phyloP scores from a whole-genome alignment of 2,113 vertebrate species.

The Gasterosteus nipponicus region DNA sequence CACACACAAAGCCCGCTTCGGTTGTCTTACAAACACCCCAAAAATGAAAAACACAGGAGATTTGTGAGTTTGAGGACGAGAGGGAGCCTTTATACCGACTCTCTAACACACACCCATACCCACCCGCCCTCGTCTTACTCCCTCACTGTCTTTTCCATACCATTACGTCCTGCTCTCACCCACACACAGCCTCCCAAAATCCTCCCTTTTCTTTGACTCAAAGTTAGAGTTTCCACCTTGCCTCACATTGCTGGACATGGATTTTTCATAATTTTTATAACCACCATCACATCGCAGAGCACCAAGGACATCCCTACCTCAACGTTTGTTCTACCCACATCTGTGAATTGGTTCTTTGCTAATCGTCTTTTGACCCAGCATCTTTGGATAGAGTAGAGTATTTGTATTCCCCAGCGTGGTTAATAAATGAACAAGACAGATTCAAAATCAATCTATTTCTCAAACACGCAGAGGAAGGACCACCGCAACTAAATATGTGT shows the following conservation, averaged over 20 bases:
- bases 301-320: conserved; percentile 56
- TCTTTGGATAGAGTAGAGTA: not conserved
- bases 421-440: not conserved
- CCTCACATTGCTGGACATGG: conserved; percentile 25
- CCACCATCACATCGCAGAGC: conserved; percentile 71
- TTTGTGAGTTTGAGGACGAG: conserved; percentile 72
- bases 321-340: not conserved
- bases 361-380: not conserved
- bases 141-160: conserved; percentile 65
- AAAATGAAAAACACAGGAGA: conserved; percentile 71
- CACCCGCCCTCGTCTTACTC: conserved; percentile 65
- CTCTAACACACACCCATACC: conserved; percentile 71
- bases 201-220: conserved; percentile 43
- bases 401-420: not conserved
- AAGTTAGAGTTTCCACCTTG: conserved; percentile 32
- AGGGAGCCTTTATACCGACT: conserved; percentile 88
- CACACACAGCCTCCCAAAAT: conserved; percentile 41
- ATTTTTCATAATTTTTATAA: conserved; percentile 38
- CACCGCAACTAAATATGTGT: not conserved
- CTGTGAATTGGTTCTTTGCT: not conserved
- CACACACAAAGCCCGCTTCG: conserved; percentile 26
- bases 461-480: not conserved
- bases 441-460: not conserved
- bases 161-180: conserved; percentile 71
- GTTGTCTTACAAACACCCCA: conserved; percentile 13